Conservation (phyloP, 2,888 invertebrate genomes). For the Synanthedon tipuliformis region DNA sequence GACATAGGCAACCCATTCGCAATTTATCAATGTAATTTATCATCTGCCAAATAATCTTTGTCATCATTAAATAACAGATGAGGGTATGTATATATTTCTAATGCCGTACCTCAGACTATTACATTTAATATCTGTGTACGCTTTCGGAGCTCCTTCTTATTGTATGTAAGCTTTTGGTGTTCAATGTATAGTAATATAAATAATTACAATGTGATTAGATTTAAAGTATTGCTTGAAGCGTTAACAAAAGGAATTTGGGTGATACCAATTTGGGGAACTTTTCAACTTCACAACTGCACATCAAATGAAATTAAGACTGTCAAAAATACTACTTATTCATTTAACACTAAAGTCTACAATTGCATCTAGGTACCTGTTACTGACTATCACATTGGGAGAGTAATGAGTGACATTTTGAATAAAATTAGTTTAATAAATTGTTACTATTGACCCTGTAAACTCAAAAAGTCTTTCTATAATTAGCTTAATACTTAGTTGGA, state of each 20-base stretch:
- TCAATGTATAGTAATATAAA: constrained; percentile 52
- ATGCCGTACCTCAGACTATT: not conserved
- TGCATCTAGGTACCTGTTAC: not conserved
- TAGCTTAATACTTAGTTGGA: constrained; percentile 3
- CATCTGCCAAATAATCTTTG: too few species aligned
- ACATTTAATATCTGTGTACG: constrained; percentile 27
- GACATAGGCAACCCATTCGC: too few species aligned
- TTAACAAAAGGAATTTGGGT: constrained; percentile 62
- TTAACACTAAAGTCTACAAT: not conserved
- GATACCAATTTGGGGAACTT: constrained; percentile 47
- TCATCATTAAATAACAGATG: too few species aligned
- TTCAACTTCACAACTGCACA: not conserved
- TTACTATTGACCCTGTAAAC: too few species aligned
- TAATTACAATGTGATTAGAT: constrained; percentile 18
- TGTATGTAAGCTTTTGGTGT: constrained; percentile 60
- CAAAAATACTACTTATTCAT: not conserved
- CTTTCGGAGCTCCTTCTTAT: constrained; percentile 19
- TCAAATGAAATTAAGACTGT: not conserved
- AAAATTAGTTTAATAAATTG: too few species aligned
- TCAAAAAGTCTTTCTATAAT: constrained; percentile 4
- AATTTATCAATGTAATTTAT: too few species aligned
- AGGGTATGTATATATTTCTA: too few species aligned
- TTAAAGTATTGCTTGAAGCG: constrained; percentile 46
- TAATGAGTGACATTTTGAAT: too few species aligned
- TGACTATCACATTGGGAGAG: too few species aligned